Base-by-base conservation (phyloP, 2,888 invertebrate species). In the Cyclophora albipunctata region DNA sequence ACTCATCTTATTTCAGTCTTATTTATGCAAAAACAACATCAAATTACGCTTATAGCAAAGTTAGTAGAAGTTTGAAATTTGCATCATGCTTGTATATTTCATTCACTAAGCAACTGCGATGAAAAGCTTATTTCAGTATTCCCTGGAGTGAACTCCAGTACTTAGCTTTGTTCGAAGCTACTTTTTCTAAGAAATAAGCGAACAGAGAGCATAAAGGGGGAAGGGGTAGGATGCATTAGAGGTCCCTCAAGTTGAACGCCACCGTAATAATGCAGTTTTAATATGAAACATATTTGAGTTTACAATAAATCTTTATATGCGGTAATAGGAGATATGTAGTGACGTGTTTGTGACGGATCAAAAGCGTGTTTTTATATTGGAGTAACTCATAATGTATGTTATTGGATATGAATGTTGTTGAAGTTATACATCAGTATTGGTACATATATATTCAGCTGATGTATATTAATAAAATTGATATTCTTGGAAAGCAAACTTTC, bases 61-160 rank as follows among this genome's bases (percentile, higher is more conserved):
- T 37, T 37, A 2, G 37, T 5, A 37, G 37, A 37, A 37, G 37
- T 37, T 37, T 43, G 5, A 43, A 20, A 43, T 43, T 49, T 48
- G 41, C 44, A 46, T 42, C 47, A 50, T 50, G 50, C 49, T 51
- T 52, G 46, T 52, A 44, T 57, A 49, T 54, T 55, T 47, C 41
- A 34, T 63, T 60, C 54, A 57, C 59, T 62, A 51, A 58, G 57
- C 51, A 55, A 58, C 58, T 54, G 53, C 63, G 62, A 66, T 67
- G 69, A 67, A 69, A 71, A 67, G 62, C 63, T 64, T 64, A 70
- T 69, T 70, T 63, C 65, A 63, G 55, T 54, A 62, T 59, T 59
- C 69, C 62, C 64, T 54, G 48, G 55, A 43, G 57, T 66, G 64
- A 59, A 60, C 60, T 56, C 61, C 62, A 59, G 67, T 67, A 67